phyloP scores from a whole-genome alignment of 2,888 invertebrate genomes.

The Amphipyra tragopoginis region DNA sequence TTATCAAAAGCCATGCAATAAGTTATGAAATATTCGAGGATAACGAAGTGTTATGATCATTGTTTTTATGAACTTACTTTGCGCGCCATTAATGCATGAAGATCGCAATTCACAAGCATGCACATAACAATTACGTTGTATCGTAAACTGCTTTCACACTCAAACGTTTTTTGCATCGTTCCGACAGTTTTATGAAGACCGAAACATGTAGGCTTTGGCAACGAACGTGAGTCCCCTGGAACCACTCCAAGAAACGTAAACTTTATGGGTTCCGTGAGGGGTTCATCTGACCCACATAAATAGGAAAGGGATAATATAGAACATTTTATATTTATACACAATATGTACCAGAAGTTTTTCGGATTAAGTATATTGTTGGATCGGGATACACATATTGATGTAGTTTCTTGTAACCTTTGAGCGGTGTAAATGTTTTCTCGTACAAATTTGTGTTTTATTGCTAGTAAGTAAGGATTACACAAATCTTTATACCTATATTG shows the following conservation, averaged over 20 bases:
- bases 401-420: background rate
- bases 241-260: conserved; percentile 68
- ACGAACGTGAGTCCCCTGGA: conserved; percentile 60
- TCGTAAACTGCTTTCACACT: background rate
- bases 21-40: no score
- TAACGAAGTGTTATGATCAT: no score
- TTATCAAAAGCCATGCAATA: no score
- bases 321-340: conserved; percentile 14
- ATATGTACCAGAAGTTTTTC: background rate
- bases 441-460: background rate
- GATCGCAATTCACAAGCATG: no score
- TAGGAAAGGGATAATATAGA: conserved; percentile 11
- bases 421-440: background rate
- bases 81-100: no score
- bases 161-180: conserved; percentile 39
- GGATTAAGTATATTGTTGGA: background rate
- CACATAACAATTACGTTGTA: no score
- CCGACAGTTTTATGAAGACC: conserved; percentile 57
- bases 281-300: conserved; percentile 34
- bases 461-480: background rate
- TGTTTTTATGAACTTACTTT: no score
- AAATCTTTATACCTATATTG: background rate
- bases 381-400: background rate
- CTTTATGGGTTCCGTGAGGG: conserved; percentile 54
- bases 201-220: conserved; percentile 52